phyloP scores from a whole-genome alignment of 2,888 invertebrate genomes.

The Teleogryllus oceanicus region DNA sequence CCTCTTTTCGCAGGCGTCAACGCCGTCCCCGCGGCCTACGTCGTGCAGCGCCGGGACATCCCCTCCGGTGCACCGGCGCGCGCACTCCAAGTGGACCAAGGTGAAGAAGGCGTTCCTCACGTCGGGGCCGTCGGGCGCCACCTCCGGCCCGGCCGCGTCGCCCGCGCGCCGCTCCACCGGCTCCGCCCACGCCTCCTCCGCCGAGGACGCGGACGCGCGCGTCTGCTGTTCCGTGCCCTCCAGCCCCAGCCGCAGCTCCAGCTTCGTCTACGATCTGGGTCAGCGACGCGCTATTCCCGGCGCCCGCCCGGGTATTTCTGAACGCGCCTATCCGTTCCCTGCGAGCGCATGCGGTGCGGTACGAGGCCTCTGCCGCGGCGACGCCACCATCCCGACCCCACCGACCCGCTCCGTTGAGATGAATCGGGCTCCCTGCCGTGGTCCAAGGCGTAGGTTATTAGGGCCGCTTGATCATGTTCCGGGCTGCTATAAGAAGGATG shows the following conservation, averaged over 20 bases:
- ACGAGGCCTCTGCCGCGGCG: background rate
- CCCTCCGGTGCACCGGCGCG: constrained; percentile 49
- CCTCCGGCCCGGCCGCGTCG: too few relatives aligned
- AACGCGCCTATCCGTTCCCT: background rate
- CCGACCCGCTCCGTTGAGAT: background rate
- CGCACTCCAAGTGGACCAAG: constrained; percentile 68
- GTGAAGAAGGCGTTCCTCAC: constrained; percentile 69
- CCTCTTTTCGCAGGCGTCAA: background rate
- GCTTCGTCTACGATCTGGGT: constrained; percentile 66
- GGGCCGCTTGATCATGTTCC: too few relatives aligned
- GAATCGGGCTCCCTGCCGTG: too few relatives aligned
- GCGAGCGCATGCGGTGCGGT: background rate
- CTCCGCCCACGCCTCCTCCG: background rate
- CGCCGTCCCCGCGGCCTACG: background rate
- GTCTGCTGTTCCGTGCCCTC: constrained; percentile 59
- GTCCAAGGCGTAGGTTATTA: too few relatives aligned
- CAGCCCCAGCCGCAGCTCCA: constrained; percentile 63
- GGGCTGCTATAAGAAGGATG: too few relatives aligned
- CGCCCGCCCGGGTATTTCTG: background rate
- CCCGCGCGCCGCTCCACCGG: too few relatives aligned
- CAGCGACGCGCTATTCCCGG: constrained; percentile 41
- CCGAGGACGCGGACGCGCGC: constrained; percentile 36
- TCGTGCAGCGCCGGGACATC: constrained; percentile 38
- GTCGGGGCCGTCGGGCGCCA: constrained; percentile 43
- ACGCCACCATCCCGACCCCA: background rate